These are phyloP conservation scores for Limnephilus rhombicus DNA, from an alignment of 2,888 invertebrate genomes.

Conservation along the genomic window DNA sequence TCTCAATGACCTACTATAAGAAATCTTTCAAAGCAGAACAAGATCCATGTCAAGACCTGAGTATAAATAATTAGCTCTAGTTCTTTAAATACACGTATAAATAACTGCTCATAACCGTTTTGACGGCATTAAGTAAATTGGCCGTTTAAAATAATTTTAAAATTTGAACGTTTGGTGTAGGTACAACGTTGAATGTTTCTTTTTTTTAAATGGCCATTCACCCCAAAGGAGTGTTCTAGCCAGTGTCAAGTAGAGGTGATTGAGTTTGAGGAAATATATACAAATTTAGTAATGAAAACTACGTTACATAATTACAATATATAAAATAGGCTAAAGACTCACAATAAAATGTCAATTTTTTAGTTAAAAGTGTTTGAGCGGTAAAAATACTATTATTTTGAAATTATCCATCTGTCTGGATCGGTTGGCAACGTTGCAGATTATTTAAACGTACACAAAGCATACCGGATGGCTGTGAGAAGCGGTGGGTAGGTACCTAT, in stretches of 20 bases:
- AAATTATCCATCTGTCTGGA: not conserved
- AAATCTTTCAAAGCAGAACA: constrained; percentile 2
- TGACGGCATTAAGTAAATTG: not conserved
- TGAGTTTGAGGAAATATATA: too few relatives aligned
- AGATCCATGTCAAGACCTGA: constrained; percentile 8
- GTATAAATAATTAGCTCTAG: not conserved
- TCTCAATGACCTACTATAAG: constrained; percentile 12
- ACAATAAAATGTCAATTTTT: too few relatives aligned
- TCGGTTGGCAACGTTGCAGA: not conserved
- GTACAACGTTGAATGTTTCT: not conserved
- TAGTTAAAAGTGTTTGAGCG: too few relatives aligned
- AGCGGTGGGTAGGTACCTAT: not conserved
- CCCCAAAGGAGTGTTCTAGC: too few relatives aligned
- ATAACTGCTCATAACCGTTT: not conserved
- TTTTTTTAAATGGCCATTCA: too few relatives aligned
- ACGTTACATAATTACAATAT: too few relatives aligned
- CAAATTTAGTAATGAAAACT: too few relatives aligned
- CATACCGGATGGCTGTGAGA: not conserved
- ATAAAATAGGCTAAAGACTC: too few relatives aligned
- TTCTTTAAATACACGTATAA: not conserved
- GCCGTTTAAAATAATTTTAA: not conserved
- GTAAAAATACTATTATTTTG: not conserved
- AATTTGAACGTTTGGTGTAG: not conserved
- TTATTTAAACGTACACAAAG: not conserved
- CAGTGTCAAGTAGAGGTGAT: too few relatives aligned